A percentile compares a stretch with the other conserved stretches of the same genome.
Conservation (phyloP, 2,888 invertebrate genomes). For the Caenorhabditis becei region DNA sequence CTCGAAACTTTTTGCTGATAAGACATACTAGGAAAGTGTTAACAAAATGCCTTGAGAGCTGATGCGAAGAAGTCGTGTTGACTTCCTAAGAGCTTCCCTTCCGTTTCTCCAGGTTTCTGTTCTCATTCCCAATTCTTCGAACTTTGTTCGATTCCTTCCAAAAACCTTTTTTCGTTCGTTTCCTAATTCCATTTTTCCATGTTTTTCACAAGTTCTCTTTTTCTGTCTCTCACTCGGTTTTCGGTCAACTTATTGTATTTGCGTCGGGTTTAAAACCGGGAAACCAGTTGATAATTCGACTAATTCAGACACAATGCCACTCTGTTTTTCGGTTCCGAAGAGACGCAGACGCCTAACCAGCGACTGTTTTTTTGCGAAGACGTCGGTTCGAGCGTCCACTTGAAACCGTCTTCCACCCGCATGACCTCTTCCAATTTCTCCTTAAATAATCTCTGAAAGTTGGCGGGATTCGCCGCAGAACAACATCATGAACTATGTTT, state of each 20-base stretch:
- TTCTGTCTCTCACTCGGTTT: conserved; percentile 24
- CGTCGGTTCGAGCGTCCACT: conserved; percentile 42
- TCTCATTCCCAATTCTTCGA: no score
- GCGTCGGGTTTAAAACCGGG: conserved; percentile 25
- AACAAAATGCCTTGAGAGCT: no score
- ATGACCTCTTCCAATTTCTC: conserved; percentile 38
- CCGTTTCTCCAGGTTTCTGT: no score
- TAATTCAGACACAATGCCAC: conserved; percentile 20
- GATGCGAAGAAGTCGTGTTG: no score
- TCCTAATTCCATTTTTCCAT: conserved; percentile 11
- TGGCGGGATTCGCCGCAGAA: not conserved
- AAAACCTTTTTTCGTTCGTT: conserved; percentile 14
- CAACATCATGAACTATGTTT: conserved; percentile 10
- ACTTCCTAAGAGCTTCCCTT: no score
- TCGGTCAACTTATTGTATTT: conserved; percentile 23
- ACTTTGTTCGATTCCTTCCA: no score
- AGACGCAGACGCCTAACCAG: conserved; percentile 30
- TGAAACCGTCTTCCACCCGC: conserved; percentile 17
- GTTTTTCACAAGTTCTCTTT: conserved; percentile 10
- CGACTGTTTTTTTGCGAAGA: conserved; percentile 30
- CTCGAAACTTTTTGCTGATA: no score
- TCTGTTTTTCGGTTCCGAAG: not conserved
- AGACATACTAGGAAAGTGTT: no score
- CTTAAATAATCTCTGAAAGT: conserved; percentile 1
- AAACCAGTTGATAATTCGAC: conserved; percentile 55